Base-by-base conservation (phyloP, 1,140 invertebrate species). In the Mylabris phalerata region DNA sequence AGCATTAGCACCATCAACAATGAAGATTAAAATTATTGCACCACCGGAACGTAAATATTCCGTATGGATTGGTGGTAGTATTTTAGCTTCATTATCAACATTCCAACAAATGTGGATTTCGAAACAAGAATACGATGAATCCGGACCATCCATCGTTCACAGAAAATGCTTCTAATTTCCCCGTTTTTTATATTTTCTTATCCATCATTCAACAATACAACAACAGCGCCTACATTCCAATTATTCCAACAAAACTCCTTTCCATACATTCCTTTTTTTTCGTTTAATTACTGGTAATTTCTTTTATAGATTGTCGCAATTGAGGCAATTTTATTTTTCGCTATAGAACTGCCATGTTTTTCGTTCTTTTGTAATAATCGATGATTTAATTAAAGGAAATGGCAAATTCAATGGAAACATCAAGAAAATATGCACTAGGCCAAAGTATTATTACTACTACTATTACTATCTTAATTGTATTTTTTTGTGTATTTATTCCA, bases 1-100 rank as follows among this genome's bases (percentile, higher is more conserved):
- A 50, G 80, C 85, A 32, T 76, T 91, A 24, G 87, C 89, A 32
- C 88, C 88, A 55, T 81, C 80, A 40, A 89, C 86, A 52, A 90
- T 90, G 84, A 94, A 94, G 79, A 92, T 94, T 82, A 94, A 94
- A 83, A 93, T 94, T 82, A 93, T 93, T 75, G 92, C 92, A 75
- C 92, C 88, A 64, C 90, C 91, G 59, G 91, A 93, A 75, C 87
- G 91, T 77, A 93, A 93, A 74, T 93, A 93, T 81, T 93, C 90
- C 77, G 89, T 92, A 75, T 92, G 89, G 89, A 92, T 92, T 82
- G 86, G 87, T 74, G 89, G 89, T 64, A 90, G 88, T 76, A 92
- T 91, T 80, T 76, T 92, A 65, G 89, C 89, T 61, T 92, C 89
- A 46, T 78, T 89, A 58, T 88, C 86, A 71, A 89, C 87, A 71